A percentile compares a stretch with the other conserved stretches of the same genome.
phyloP scores from a whole-genome alignment of 2,888 invertebrate genomes.

The Noctua pronuba region DNA sequence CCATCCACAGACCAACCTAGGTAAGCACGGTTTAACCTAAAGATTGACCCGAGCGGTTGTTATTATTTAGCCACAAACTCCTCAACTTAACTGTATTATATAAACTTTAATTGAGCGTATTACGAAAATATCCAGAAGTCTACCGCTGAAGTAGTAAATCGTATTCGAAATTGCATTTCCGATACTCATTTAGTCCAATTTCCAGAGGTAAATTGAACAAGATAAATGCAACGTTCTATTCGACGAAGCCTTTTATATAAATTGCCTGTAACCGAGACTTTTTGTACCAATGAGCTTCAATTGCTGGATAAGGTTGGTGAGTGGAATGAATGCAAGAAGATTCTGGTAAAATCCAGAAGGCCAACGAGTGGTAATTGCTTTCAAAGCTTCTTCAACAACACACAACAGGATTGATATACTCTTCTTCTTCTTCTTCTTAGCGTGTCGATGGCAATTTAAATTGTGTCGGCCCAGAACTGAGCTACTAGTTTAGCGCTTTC shows the following conservation, averaged over 20 bases:
- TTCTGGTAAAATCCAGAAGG: neutral
- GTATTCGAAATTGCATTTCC: conserved; percentile 51
- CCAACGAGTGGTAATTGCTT: neutral
- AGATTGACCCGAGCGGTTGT: too few relatives aligned
- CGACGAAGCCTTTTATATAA: conserved; percentile 5
- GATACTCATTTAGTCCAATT: conserved; percentile 33
- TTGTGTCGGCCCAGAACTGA: too few relatives aligned
- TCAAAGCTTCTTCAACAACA: neutral
- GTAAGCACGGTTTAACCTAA: too few relatives aligned
- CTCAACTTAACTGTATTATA: too few relatives aligned
- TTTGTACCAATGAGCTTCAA: neutral
- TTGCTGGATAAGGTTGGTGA: neutral
- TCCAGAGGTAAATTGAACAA: conserved; percentile 14
- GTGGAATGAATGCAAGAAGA: neutral
- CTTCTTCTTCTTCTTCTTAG: too few relatives aligned
- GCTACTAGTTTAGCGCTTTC: too few relatives aligned
- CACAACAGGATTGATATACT: neutral
- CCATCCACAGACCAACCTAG: too few relatives aligned
- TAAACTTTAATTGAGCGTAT: neutral
- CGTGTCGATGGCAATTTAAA: too few relatives aligned
- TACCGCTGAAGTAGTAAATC: conserved; percentile 4
- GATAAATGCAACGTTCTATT: conserved; percentile 18
- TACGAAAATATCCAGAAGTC: neutral
- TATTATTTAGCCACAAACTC: too few relatives aligned
- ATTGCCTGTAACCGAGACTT: neutral